These are phyloP conservation scores for Pheosia tremula DNA, from an alignment of 2,888 invertebrate genomes.

Conservation along the genomic window DNA sequence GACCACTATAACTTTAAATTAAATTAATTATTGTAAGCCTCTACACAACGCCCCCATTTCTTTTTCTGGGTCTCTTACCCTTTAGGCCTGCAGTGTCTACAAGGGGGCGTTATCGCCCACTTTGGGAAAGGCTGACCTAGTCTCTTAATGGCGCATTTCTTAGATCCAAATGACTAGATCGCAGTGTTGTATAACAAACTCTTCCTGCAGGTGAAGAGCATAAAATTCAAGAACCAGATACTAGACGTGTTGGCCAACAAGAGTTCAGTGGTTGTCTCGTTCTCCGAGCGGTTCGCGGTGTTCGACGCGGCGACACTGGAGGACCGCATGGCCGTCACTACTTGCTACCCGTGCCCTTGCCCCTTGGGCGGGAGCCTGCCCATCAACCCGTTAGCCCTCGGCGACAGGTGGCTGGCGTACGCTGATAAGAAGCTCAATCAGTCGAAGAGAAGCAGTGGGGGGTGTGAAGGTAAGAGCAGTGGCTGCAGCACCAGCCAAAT, in stretches of 20 bases:
- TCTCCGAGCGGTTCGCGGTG: slow-evolving; percentile 95
- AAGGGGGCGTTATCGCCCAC: no score
- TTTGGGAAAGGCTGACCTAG: no score
- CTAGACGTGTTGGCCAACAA: slow-evolving; percentile 95
- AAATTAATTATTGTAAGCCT: no score
- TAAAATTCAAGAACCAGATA: slow-evolving; percentile 96
- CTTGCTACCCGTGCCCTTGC: slow-evolving; percentile 95
- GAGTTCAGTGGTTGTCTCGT: slow-evolving; percentile 93
- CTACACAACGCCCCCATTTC: no score
- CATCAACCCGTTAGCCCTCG: slow-evolving; percentile 93
- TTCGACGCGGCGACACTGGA: slow-evolving; percentile 96
- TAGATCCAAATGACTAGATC: no score
- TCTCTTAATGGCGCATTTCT: no score
- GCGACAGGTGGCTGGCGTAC: slow-evolving; percentile 93
- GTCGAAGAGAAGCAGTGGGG: slow-evolving; percentile 91
- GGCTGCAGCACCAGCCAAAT: no score
- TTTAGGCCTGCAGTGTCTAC: no score
- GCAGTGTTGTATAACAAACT: no score
- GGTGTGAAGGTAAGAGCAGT: slow-evolving; percentile 86
- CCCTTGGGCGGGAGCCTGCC: slow-evolving; percentile 80
- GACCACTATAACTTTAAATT: no score
- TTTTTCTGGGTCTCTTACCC: no score
- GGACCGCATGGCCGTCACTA: slow-evolving; percentile 93
- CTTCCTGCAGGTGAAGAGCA: slow-evolving; percentile 88
- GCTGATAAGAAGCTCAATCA: slow-evolving; percentile 94